These are phyloP conservation scores for Heliornis fulica DNA, from an alignment of 2,113 vertebrate species.

Conservation along the genomic window DNA sequence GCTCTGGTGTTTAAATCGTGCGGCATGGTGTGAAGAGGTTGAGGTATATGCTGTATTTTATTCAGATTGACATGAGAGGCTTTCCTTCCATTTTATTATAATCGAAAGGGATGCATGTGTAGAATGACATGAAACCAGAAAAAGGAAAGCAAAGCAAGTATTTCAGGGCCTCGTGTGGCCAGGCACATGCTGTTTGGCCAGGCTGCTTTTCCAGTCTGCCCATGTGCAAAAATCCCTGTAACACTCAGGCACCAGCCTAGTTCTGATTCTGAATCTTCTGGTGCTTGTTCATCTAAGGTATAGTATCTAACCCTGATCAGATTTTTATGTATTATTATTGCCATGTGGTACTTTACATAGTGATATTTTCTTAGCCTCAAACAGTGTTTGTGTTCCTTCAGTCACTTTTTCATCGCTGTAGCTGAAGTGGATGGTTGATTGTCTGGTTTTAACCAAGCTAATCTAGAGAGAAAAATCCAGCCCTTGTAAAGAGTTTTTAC, in stretches of 20 bases:
- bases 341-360: neutral
- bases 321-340: neutral
- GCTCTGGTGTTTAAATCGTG: neutral
- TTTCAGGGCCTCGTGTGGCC: neutral
- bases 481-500: neutral
- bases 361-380: neutral
- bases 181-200: neutral
- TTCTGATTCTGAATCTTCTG: conserved; percentile 30
- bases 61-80: neutral
- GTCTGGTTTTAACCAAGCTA: neutral
- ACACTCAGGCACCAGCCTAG: neutral
- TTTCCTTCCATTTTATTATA: neutral
- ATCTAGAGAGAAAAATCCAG: neutral
- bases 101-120: neutral
- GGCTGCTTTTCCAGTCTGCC: neutral
- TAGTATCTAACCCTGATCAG: neutral
- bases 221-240: neutral
- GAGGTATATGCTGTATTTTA: neutral
- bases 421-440: neutral
- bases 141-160: neutral
- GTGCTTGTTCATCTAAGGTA: conserved; percentile 34
- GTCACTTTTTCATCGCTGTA: neutral
- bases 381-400: neutral
- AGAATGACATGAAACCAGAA: neutral
- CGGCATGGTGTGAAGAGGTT: neutral